Conservation (phyloP, 2,797 vertebrate species). For the Xenops minutus region DNA sequence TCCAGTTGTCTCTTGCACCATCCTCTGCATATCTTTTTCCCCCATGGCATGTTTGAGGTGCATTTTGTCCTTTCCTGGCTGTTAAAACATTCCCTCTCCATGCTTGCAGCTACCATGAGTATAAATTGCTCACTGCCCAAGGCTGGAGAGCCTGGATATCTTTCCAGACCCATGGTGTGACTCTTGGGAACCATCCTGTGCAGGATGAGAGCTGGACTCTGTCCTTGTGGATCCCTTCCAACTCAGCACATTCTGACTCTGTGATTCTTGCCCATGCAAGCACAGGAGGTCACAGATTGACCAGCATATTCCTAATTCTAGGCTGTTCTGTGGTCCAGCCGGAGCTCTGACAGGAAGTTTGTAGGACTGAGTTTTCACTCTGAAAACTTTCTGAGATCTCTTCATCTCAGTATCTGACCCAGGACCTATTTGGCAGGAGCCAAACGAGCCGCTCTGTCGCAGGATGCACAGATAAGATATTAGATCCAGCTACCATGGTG, state of each 20-base stretch:
- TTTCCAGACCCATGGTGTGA: neutral
- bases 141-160: neutral
- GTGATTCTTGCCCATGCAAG: neutral
- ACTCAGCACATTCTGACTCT: neutral
- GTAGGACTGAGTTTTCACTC: neutral
- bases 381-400: neutral
- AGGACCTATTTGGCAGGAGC: neutral
- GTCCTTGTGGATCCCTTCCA: neutral
- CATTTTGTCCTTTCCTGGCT: neutral
- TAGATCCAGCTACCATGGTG: constrained; percentile 16
- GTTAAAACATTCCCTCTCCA: neutral
- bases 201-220: neutral
- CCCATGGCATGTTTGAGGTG: neutral
- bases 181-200: neutral
- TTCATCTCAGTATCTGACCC: neutral
- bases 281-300: neutral
- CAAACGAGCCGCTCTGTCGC: neutral
- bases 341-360: neutral
- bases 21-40: neutral
- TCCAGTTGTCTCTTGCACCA: neutral
- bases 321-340: neutral
- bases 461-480: neutral
- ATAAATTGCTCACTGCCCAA: neutral
- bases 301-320: neutral
- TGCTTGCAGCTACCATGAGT: neutral